Base-by-base conservation (phyloP, 53 echinoderm and acorn worm species). In the Mesocentrotus franciscanus region DNA sequence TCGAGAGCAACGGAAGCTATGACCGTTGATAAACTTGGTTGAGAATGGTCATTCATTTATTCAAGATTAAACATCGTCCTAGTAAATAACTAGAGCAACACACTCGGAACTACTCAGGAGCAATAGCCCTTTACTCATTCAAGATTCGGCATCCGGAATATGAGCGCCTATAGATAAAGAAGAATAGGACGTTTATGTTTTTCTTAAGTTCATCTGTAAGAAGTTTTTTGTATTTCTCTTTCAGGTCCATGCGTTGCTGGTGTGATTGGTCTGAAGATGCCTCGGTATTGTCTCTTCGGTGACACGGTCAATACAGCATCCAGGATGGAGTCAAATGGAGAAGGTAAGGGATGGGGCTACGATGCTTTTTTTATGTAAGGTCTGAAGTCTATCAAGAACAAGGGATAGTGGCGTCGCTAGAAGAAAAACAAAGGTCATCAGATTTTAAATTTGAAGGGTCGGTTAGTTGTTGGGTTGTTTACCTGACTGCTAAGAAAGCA, bases 271-370 rank as follows among this genome's bases (percentile, higher is more conserved):
- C 61, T 93, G 93, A 93, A 93, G 61, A 93, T 93, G 93, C 93
- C 93, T 34, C 93, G 93, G 3, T 93, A 93, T 42, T 93, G 93
- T 60, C 81, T 93, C 29, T 93, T 93, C 26, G 93, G 93, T 8
- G 93, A 93, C 93, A 93, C 93, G 1, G 93, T 93, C 83, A 93
- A 93, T 62, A 93, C 93, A 9, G 93, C 93, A 15, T 93, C 93
- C 1, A 29, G 92, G 68, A 97, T 97, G 97, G 97, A 97, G 57
- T 96, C 95, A 56, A 95, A 60, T 58, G 97, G 97, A 34, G 96
- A 97, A 96, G 97, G 97, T 97, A 90, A 72, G 87, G 33, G 13
- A 32, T 57, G 49, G 55, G 56, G 85, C 9, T 76, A 22, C 11
- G 20, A 20, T 20, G 66, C 1, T 16, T 4, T 4, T 15, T 64